phyloP scores from a whole-genome alignment of 1,140 invertebrate species.

The Hylyphantes graminicola region DNA sequence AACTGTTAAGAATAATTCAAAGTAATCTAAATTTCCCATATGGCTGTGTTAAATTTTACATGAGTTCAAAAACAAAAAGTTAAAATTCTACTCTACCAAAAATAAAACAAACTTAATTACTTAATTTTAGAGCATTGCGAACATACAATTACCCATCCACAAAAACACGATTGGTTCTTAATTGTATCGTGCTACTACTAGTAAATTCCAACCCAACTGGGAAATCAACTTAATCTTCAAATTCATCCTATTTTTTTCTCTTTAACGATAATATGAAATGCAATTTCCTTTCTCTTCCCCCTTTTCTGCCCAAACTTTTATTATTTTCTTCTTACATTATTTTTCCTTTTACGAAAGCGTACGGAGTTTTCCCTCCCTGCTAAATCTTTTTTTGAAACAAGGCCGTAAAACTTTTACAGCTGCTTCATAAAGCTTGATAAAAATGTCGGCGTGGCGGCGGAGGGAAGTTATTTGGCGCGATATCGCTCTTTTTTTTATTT shows the following conservation, averaged over 20 bases:
- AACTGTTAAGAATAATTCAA: too few species aligned
- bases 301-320: not conserved
- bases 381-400: constrained; percentile 31
- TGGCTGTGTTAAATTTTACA: too few species aligned
- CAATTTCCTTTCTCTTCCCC: constrained; percentile 33
- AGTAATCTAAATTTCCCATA: too few species aligned
- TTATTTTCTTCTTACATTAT: not conserved
- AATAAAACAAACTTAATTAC: too few species aligned
- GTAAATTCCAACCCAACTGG: not conserved
- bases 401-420: constrained; percentile 51
- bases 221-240: constrained; percentile 44
- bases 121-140: too few species aligned
- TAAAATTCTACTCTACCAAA: too few species aligned
- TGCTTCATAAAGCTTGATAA: constrained; percentile 50
- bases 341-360: constrained; percentile 10
- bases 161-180: constrained; percentile 21
- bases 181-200: constrained; percentile 32
- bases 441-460: constrained; percentile 27
- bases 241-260: constrained; percentile 38
- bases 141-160: not conserved
- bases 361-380: constrained; percentile 27
- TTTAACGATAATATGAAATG: constrained; percentile 43
- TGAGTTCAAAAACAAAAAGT: too few species aligned
- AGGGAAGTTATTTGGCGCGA: constrained; percentile 1
- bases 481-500: constrained; percentile 20